Base-by-base conservation (phyloP, 2,113 vertebrate species). In the Sinosuthora webbiana region DNA sequence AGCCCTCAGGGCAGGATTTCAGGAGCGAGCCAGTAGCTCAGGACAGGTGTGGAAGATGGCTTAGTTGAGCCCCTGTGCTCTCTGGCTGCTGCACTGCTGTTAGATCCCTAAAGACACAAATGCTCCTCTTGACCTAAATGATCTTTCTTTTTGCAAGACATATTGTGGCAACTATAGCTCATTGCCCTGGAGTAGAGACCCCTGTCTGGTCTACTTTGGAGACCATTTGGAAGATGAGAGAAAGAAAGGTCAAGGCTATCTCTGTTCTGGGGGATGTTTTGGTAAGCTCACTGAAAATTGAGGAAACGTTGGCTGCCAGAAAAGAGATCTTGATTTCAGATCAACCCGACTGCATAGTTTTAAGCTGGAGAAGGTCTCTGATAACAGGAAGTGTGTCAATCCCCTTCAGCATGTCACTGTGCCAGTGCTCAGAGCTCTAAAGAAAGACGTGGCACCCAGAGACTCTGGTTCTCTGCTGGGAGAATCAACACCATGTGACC, bases 381-480 rank as follows among this genome's bases (percentile, higher is more conserved):
- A 12, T 25, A 52, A 37, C 2, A 42, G 31, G 19, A 78, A 56
- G 5, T 7, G 8, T 53, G 24, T n/a, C 27, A 39, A 20, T 8
- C 3, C 10, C 35, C 24, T 68, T 18, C 39, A 45, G 33, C 11
- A 25, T 1, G 20, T 57, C 83, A n/a, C 13, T 1, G 0, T 52
- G 45, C 9, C 64, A 20, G 6, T 47, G 39, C 27, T 89, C 35
- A 49, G 59, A 74, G 23, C 8, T 78, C 33, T 55, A 49, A 42
- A 50, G 39, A 60, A 68, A 53, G 52, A 41, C 0, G 0, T 0
- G 60, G n/a, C 35, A 71, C 19, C 4, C 0, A 0, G 23, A 75
- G 24, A n/a, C 11, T 56, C 4, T 0, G 0, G 6, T 17, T 31
- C 19, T 78, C 41, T 63, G 10, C 37, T 16, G 7, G 3, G 20